Evolutionary conservation across 2,888 invertebrate genomes (phyloP), one percentile per base, ranked within the genome.

Genomic region (Orthosia gothica): DNA sequence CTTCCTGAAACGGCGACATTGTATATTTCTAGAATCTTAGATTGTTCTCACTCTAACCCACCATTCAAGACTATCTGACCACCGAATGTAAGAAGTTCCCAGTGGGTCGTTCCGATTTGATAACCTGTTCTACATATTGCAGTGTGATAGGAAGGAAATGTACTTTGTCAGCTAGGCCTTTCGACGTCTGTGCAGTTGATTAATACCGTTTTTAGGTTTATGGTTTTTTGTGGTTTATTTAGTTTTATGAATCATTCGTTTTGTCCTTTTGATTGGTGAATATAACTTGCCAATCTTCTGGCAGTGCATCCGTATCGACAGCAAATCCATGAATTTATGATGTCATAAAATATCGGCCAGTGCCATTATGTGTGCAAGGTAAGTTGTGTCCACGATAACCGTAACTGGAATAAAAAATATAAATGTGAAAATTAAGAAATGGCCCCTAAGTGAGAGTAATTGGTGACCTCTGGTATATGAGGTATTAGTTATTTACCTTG

Each of bases 171-270:
- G 99, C 99, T 93, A 99, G 97, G 2, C 99, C 99, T 95, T 99
- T 99, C 0, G 99, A 99, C 0, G 99, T 99, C 96, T 99, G 99
- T 0, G 99, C 99, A 0, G 99, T 99, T 99, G 72, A 99, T 99
- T 3, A 99, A 96, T 12, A 99, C 98, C 0, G 99, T 99, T 93
- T 99, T n/a, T n/a, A n/a, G n/a, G n/a, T n/a, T n/a, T n/a, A n/a
- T n/a, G n/a, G n/a, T n/a, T n/a, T n/a, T n/a, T n/a, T n/a, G n/a
- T n/a, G n/a, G 98, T 73, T 99, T 98, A 83, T 98, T 98, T 93
- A 0, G 93, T 95, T 58, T 97, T 97, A 92, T 99, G 99, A 40
- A 99, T 99, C 99, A 94, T 99, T 99, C 12, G 99, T 99, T 81
- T 97, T 96, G 91, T 99, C 99, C 90, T 99, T 99, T 81, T 99